phyloP scores from a whole-genome alignment of 2,888 invertebrate genomes.

The Agonopterix arenella region DNA sequence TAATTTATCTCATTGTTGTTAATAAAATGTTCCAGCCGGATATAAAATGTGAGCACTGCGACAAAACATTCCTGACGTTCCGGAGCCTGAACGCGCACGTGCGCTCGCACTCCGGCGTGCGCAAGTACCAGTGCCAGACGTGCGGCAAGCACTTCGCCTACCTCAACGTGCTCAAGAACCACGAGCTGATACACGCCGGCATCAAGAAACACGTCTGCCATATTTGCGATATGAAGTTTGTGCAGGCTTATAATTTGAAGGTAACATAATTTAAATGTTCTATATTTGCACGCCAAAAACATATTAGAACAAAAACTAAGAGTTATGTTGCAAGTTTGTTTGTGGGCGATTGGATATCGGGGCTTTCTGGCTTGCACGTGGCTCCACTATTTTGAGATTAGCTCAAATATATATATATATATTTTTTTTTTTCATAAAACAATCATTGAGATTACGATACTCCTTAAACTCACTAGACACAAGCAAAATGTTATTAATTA shows the following conservation, averaged over 20 bases:
- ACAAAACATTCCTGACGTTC: conserved; percentile 69
- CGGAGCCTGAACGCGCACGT: conserved; percentile 78
- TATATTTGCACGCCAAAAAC: not conserved
- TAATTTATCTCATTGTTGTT: too few species aligned
- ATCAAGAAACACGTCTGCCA: conserved; percentile 83
- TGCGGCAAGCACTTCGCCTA: conserved; percentile 81
- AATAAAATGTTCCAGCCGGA: conserved; percentile 50
- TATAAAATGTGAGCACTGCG: conserved; percentile 63
- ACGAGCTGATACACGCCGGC: conserved; percentile 83
- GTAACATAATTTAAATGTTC: conserved; percentile 21
- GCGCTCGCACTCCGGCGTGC: conserved; percentile 76
- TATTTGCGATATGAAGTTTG: conserved; percentile 79
- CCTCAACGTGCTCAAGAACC: conserved; percentile 81
- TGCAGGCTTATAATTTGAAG: conserved; percentile 65
- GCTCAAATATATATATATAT: too few species aligned
- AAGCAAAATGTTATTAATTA: too few species aligned
- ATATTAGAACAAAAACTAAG: too few species aligned
- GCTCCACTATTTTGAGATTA: too few species aligned
- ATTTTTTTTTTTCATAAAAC: too few species aligned
- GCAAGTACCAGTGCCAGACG: conserved; percentile 77
- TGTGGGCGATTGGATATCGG: too few species aligned
- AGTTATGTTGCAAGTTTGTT: too few species aligned
- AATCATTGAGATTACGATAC: too few species aligned
- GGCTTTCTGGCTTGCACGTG: too few species aligned
- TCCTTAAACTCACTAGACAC: too few species aligned